These are phyloP conservation scores for Seriola aureovittata DNA, from an alignment of 2,113 vertebrate genomes.

Conservation along the genomic window DNA sequence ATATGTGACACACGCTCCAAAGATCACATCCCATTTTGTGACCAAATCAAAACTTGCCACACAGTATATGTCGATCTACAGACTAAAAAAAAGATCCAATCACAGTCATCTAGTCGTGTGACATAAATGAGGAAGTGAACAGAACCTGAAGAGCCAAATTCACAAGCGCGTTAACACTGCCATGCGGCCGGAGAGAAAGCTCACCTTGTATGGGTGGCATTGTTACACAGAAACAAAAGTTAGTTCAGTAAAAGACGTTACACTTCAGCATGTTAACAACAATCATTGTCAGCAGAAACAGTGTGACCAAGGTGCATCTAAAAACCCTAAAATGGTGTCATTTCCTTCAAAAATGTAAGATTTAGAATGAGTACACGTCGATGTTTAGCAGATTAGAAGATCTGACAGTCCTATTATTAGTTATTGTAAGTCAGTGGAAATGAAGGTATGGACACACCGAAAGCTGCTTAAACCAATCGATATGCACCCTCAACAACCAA, in stretches of 20 bases:
- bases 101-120: background rate
- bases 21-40: constrained; percentile 14
- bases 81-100: constrained; percentile 1
- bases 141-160: constrained; percentile 27
- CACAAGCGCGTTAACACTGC: constrained; percentile 28
- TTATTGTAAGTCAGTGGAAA: constrained; percentile 23
- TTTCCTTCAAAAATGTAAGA: constrained; percentile 25
- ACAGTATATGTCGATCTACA: background rate
- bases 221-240: constrained; percentile 20
- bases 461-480: constrained; percentile 19
- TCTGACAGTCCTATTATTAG: constrained; percentile 14
- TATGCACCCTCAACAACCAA: constrained; percentile 36
- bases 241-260: constrained; percentile 9
- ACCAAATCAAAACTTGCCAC: constrained; percentile 25
- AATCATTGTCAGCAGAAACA: constrained; percentile 40
- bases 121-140: background rate
- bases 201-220: background rate
- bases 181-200: constrained; percentile 1
- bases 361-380: constrained; percentile 34
- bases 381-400: constrained; percentile 29
- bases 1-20: constrained; percentile 23
- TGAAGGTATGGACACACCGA: constrained; percentile 21
- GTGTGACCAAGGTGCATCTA: constrained; percentile 34
- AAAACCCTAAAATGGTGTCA: constrained; percentile 23
- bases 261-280: constrained; percentile 37